Percentiles rank a stretch among this genome's conserved stretches.
Evolutionary conservation across 2,888 invertebrate species (phyloP).

Genomic region (Aporophyla nigra): DNA sequence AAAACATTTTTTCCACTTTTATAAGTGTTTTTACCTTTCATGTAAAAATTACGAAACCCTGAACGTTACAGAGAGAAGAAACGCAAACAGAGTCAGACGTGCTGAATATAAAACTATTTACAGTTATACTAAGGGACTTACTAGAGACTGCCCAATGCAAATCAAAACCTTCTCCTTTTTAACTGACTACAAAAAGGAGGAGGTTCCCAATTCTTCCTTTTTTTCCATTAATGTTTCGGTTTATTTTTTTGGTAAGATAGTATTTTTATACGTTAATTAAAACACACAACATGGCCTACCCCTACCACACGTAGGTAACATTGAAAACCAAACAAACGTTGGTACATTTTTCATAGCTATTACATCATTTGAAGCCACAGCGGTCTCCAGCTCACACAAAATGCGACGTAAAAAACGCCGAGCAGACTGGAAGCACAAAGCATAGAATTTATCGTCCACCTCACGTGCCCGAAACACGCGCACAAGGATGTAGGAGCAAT

Average conservation of each 20-base stretch:
- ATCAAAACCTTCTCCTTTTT: no score
- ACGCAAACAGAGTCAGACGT: no score
- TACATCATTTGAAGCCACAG: slow-evolving; percentile 62
- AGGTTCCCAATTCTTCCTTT: no score
- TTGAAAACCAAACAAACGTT: slow-evolving; percentile 43
- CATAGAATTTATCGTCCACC: slow-evolving; percentile 85
- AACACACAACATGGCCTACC: not conserved
- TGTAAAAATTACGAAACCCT: not conserved
- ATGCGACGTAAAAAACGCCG: slow-evolving; percentile 77
- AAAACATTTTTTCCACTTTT: no score
- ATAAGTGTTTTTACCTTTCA: no score
- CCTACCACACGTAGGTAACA: slow-evolving; percentile 8
- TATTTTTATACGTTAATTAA: not conserved
- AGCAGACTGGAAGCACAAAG: slow-evolving; percentile 83
- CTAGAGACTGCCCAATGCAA: no score
- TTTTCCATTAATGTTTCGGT: no score
- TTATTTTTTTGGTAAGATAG: no score
- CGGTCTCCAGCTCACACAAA: slow-evolving; percentile 72
- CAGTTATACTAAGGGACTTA: no score
- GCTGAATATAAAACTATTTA: no score
- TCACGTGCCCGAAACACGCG: slow-evolving; percentile 84
- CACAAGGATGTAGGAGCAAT: slow-evolving; percentile 59
- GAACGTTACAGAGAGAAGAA: not conserved
- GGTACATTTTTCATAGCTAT: slow-evolving; percentile 61
- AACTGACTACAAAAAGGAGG: no score